Conservation (phyloP, 1,140 invertebrate genomes). For the Chironomus tepperi region DNA sequence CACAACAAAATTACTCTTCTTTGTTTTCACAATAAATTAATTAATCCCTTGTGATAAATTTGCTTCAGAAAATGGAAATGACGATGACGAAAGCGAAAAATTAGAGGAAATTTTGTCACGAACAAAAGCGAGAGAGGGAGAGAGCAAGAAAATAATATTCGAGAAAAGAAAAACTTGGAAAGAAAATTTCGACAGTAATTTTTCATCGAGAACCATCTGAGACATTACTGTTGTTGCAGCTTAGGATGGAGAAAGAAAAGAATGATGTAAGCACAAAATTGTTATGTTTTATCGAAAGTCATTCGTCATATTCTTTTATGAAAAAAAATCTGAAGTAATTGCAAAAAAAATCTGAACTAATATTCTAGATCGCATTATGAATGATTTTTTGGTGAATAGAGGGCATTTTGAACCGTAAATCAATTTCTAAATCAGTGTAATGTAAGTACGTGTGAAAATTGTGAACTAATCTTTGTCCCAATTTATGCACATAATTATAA, state of each 20-base stretch:
- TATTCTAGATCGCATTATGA: not conserved
- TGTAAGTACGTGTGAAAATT: too few relatives aligned
- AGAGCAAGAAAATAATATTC: too few relatives aligned
- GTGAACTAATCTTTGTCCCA: too few relatives aligned
- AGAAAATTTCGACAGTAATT: conserved; percentile 11
- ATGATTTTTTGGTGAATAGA: not conserved
- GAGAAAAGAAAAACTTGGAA: not conserved
- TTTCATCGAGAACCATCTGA: conserved; percentile 5
- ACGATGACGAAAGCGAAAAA: not conserved
- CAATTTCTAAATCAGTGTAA: too few relatives aligned
- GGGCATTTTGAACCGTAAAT: too few relatives aligned
- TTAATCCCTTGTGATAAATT: conserved; percentile 11
- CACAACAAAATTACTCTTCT: not conserved
- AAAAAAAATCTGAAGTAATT: not conserved
- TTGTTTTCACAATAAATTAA: not conserved
- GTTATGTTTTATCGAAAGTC: conserved; percentile 2
- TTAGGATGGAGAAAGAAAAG: not conserved
- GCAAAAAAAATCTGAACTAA: not conserved
- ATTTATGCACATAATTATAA: too few relatives aligned
- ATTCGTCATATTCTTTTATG: conserved; percentile 12
- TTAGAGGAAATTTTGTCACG: not conserved
- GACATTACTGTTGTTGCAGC: not conserved
- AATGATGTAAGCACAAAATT: not conserved
- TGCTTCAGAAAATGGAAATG: not conserved
- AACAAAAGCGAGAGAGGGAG: too few relatives aligned